A percentile compares a stretch with the other conserved stretches of the same genome.
Conservation (phyloP, 37 sponge, comb jelly and placozoan genomes). For the Amphimedon queenslandica region DNA sequence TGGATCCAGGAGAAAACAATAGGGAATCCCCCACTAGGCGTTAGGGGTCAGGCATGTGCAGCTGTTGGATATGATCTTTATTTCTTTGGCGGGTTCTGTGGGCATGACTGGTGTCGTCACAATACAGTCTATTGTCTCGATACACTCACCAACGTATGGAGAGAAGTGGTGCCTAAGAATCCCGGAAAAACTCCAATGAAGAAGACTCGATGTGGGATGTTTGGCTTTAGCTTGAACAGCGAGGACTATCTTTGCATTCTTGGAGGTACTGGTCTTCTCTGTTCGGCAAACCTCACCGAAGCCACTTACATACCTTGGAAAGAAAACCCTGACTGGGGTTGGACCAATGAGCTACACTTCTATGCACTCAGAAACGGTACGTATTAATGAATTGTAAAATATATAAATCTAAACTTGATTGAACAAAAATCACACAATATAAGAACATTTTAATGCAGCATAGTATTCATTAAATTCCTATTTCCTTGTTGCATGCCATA, state of each 20-base stretch:
- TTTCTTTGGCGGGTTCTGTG: constrained; percentile 38
- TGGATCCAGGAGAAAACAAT: not conserved
- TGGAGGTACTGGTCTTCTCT: constrained; percentile 1
- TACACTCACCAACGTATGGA: constrained; percentile 25
- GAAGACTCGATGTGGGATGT: constrained; percentile 56
- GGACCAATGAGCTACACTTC: constrained; percentile 6
- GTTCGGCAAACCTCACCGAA: not conserved
- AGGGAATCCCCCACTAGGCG: constrained; percentile 1
- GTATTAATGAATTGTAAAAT: no score
- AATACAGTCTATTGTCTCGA: constrained; percentile 11
- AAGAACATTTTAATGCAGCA: no score
- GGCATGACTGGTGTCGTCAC: constrained; percentile 12
- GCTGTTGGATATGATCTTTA: not conserved
- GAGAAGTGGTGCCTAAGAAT: not conserved
- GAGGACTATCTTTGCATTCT: not conserved
- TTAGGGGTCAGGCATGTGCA: not conserved
- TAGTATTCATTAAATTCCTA: no score
- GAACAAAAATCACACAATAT: no score
- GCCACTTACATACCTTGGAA: constrained; percentile 6
- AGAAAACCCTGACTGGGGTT: constrained; percentile 1
- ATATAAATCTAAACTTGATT: no score
- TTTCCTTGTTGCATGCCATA: no score
- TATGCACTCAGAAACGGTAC: no score
- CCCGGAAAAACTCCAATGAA: constrained; percentile 19
- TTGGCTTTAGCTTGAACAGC: not conserved